Evolutionary conservation across 2,888 invertebrate species (phyloP), one percentile per base, ranked within the genome.

Genomic region (Sarcophaga carnaria): DNA sequence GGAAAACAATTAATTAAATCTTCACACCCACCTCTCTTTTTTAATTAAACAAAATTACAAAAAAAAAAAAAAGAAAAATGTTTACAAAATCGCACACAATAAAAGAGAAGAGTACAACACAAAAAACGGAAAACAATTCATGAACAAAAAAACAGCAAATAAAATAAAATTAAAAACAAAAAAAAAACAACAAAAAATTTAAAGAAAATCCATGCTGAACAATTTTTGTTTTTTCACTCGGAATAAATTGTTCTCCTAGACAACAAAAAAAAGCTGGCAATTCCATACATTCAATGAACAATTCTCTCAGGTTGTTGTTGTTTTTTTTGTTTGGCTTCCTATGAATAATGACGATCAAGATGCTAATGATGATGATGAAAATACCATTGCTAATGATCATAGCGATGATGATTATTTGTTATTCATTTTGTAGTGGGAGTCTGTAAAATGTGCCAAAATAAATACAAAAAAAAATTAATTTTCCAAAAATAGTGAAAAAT

Each of bases 361-460:
- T 62, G 22, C 10, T 54, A 17, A 14, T 60, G 60, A 27, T 72
- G 37, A 5, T 76, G 54, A 22, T 83, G 66, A 49, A 67, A 37
- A 83, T 62, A 14, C 64, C 72, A 45, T 59, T 62, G 20, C 22
- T 22, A 62, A 62, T 62, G 62, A 62, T 62, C 17, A 62, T 20
- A 54, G 17, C 54, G 1, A 54, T 54, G 17, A 54, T 20, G 64
- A 82, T 71, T 27, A 22, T 64, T 64, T 25, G 47, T 66, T 66
- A 11, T 76, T 70, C 64, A 71, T 71, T 66, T 72, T 72, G 37
- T 84, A 66, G 84, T 84, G 84, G 84, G 84, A 80, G 80, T 75
- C 37, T 74, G 66, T 27, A 76, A 80, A 83, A 78, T 83, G 80
- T 80, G 84, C 84, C 80, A 84, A 83, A 83, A 72, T 78, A 83